These are phyloP conservation scores for Helicorthomorpha holstii DNA, from an alignment of 1,140 invertebrate genomes.

Conservation along the genomic window DNA sequence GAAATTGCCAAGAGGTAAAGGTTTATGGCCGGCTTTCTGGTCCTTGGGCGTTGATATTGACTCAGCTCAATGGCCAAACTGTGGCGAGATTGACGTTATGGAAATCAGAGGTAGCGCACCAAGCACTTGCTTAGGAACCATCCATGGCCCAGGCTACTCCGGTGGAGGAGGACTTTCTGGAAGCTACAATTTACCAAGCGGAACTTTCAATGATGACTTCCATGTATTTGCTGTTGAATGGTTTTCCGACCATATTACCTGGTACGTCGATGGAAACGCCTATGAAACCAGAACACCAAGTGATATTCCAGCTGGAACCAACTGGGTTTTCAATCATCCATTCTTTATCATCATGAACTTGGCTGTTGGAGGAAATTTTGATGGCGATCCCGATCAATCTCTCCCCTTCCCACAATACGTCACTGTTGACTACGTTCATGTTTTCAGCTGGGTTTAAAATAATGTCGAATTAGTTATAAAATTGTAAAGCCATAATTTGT, in stretches of 20 bases:
- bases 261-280: background rate
- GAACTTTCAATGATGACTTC: background rate
- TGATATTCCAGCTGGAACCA: conserved; percentile 1
- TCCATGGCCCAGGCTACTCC: background rate
- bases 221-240: conserved; percentile 1
- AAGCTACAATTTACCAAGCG: background rate
- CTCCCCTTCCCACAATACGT: conserved; percentile 3
- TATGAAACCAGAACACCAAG: background rate
- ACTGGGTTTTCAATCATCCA: conserved; percentile 7
- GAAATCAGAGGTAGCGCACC: conserved; percentile 5
- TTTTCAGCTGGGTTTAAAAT: no score
- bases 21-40: conserved; percentile 11
- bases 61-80: conserved; percentile 6
- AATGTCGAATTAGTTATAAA: no score
- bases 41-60: conserved; percentile 1
- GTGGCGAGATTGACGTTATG: conserved; percentile 12
- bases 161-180: background rate
- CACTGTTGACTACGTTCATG: conserved; percentile 11
- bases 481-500: no score
- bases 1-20: conserved; percentile 8
- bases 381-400: background rate
- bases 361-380: conserved; percentile 10
- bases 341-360: conserved; percentile 12
- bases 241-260: background rate
- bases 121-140: background rate